A percentile compares a stretch with the other conserved stretches of the same genome.
Evolutionary conservation across 1,140 invertebrate species (phyloP).

Genomic region (Drosophila sucinea): DNA sequence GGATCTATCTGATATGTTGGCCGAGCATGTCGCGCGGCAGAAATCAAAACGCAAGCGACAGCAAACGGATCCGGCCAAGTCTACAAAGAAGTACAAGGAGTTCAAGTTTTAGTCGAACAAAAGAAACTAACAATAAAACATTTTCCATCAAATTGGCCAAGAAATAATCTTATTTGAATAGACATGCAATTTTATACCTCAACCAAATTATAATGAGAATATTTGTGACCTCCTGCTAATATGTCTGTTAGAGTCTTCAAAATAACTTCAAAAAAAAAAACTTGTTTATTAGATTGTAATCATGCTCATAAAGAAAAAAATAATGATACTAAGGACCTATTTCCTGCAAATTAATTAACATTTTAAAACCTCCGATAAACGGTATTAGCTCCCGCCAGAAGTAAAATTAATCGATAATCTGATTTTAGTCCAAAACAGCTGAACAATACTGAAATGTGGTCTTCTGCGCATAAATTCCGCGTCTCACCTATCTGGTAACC

Average conservation of each 20-base stretch:
- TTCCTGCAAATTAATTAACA: too few species aligned
- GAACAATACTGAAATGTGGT: neutral
- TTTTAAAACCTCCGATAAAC: too few species aligned
- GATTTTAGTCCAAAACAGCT: neutral
- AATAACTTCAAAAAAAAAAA: too few species aligned
- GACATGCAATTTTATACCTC: too few species aligned
- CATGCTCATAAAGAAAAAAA: too few species aligned
- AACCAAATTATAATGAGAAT: too few species aligned
- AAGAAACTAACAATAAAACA: slow-evolving; percentile 24
- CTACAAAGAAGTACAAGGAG: slow-evolving; percentile 98
- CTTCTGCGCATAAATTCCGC: too few species aligned
- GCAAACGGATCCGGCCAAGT: slow-evolving; percentile 94
- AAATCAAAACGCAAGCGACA: slow-evolving; percentile 96
- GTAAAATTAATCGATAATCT: slow-evolving; percentile 1
- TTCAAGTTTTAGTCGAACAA: slow-evolving; percentile 93
- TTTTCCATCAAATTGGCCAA: slow-evolving; percentile 33
- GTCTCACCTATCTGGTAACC: too few species aligned
- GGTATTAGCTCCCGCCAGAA: neutral
- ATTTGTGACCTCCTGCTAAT: too few species aligned
- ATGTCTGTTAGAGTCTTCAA: too few species aligned
- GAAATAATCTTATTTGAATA: neutral
- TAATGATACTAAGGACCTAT: too few species aligned
- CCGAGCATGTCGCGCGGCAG: slow-evolving; percentile 97
- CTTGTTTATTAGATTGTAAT: too few species aligned
- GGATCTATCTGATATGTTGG: slow-evolving; percentile 99